Evolutionary conservation across 1,140 invertebrate genomes (phyloP), one percentile per base, ranked within the genome.

Genomic region (Megalopta genalis): DNA sequence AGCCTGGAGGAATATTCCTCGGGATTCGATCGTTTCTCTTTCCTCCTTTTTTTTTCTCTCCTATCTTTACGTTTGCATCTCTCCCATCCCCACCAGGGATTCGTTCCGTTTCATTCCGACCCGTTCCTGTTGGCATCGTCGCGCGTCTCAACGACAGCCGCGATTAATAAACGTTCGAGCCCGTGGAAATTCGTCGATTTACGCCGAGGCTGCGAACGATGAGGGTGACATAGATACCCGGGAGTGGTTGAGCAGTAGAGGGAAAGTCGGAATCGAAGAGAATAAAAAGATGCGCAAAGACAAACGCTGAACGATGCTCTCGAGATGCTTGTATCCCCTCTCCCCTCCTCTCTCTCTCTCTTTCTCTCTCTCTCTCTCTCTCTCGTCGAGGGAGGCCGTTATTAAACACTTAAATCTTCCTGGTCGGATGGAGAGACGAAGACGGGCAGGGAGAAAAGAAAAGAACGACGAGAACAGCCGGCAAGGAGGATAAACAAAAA

Each of bases 321-420:
- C 70, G 71, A 68, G 78, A 72, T 77, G 63, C 25, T 75, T 72
- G 80, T 86, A 81, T 84, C 80, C 68, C 83, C 57, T 57, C 25
- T 32, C 32, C 4, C 4, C 32, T 32, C 32, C 32, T 32, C 32
- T 32, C 32, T 32, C 32, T 32, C 32, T 32, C 32, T 32, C 32
- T 32, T 4, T 32, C 32, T 32, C 32, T 32, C 32, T 32, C 32
- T 32, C 32, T 32, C 32, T 32, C 32, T 32, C 64, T 10, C 42
- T 46, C 42, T 46, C 66, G n/a, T 54, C 73, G 46, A 81, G 77
- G 42, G 73, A 60, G 70, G 74, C 64, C 81, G 84, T 90, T 91
- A 90, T 90, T 91, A 90, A 90, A 90, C 84, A 88, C 87, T 90
- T 90, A 88, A 91, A 90, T 90, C 87, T 90, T 90, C 72, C 72